Evolutionary conservation across 2,797 vertebrate species (phyloP).

Genomic region (Florisuga fusca): DNA sequence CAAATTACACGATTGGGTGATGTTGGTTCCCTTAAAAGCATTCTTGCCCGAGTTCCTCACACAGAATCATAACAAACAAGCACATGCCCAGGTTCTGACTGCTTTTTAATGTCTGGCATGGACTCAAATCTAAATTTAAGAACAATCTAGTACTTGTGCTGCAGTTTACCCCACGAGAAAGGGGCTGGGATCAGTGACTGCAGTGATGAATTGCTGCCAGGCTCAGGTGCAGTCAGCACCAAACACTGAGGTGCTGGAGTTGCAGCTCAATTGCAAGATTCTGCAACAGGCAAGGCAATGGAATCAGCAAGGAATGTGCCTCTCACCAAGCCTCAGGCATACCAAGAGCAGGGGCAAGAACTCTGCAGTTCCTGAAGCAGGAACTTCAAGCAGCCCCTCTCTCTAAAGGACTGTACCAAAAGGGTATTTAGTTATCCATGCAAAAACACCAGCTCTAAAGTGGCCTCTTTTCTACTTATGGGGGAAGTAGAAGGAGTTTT

Average conservation of each 20-base stretch:
- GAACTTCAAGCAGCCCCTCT: too few relatives aligned
- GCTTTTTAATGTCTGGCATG: background rate
- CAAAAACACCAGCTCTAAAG: fast-evolving
- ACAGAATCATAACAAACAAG: background rate
- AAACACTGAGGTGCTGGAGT: background rate
- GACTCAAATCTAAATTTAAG: background rate
- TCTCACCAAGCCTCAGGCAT: background rate
- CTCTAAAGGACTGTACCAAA: too few relatives aligned
- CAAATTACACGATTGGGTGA: fast-evolving
- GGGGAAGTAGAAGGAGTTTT: background rate
- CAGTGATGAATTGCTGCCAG: too few relatives aligned
- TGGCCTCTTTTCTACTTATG: background rate
- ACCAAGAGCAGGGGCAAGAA: background rate
- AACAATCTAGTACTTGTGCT: background rate
- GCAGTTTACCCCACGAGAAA: background rate
- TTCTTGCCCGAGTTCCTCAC: background rate
- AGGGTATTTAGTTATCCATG: background rate
- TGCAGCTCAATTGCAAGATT: background rate
- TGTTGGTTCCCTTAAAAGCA: fast-evolving
- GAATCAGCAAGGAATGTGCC: fast-evolving
- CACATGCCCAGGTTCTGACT: background rate
- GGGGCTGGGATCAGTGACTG: background rate
- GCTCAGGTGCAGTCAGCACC: background rate
- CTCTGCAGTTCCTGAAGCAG: background rate
- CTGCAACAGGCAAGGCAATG: background rate